Base-by-base conservation (phyloP, 2,888 invertebrate species). In the Elysia crispata region DNA sequence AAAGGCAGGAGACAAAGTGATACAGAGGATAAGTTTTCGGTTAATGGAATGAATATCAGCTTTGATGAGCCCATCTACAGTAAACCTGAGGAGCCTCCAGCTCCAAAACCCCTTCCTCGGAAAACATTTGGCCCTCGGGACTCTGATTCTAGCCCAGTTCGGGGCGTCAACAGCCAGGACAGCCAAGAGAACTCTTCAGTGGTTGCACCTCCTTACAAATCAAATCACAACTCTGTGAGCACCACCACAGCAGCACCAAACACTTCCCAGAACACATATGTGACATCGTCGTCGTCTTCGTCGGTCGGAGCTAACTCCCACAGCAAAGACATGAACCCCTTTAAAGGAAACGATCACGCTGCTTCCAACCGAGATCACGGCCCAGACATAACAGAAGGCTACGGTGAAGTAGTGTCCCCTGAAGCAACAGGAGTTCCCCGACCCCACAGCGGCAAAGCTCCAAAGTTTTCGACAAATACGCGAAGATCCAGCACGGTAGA, bases 401-500 rank as follows among this genome's bases (percentile, higher is more conserved):
- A 25, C 57, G 33, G 30, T 13, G 60, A 23, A 6, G 31, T 28
- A 8, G 30, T n/a, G 11, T 8, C 15, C n/a, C 49, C 57, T 13
- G 30, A 18, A 8, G 62, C 30, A 31, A 33, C 31, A 15, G 30
- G 18, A 18, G 62, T 23, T 1, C 57, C 25, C 8, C 1, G 20
- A 3, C 57, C 20, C 1, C 25, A 25, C 60, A 77, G 64, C 23
- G 41, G 57, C 0, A 81, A 77, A 54, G 86, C 88, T 1, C 88
- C 88, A 11, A 87, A 84, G 69, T 85, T 87, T 74, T 85, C 86
- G 49, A 79, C 85, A 18, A 85, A 85, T 30, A 88, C 88, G 72
- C 85, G 89, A 11, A 81, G 89, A 13, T 90, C 89, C 23, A 90
- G 89, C 81, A 90, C 89, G 0, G 88, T 90, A 25, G 89, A 90